Evolutionary conservation across 1,140 invertebrate genomes (phyloP), one percentile per base, ranked within the genome.

Genomic region (Nasonia giraulti): DNA sequence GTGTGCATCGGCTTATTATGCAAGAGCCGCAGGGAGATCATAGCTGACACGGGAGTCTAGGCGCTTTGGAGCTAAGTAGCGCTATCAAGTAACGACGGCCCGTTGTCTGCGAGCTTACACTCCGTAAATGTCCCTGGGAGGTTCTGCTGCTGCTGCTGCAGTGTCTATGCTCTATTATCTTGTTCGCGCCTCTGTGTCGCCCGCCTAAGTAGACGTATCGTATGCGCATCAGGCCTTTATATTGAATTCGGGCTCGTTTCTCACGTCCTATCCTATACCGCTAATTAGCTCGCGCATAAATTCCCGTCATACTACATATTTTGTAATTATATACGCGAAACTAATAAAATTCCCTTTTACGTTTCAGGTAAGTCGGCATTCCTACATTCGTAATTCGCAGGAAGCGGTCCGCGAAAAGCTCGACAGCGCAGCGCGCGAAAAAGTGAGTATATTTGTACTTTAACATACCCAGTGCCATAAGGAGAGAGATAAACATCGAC

Each of bases 101-200:
- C 69, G 31, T 31, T 44, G 23, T 47, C 76, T 31, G 83, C 85
- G 79, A 79, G 87, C 83, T 87, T 87, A 87, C 85, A 85, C 83
- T 74, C 85, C 76, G 84, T 87, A 85, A 86, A 86, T 55, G 87
- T 85, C 85, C 62, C 79, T 69, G 40, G 62, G 40, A 62, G 17
- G 55, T 62, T n/a, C 55, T 62, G 17, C 14, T 5, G 17, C 55
- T 27, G 27, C 17, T 3, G 5, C 55, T n/a, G 40, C 10, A 44
- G 40, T 8, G 40, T 62, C 55, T 50, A 50, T 50, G 12, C 14
- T 55, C 50, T 55, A 55, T 55, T 55, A 55, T 55, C 50, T 55
- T 55, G 50, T 55, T 55, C 50, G 50, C 50, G 50, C 50, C 50
- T 55, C 17, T 55, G 50, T 20, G 17, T 20, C 27, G 27, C 27